Evolutionary conservation across 2,888 invertebrate species (phyloP).

Genomic region (Thecophora atra): DNA sequence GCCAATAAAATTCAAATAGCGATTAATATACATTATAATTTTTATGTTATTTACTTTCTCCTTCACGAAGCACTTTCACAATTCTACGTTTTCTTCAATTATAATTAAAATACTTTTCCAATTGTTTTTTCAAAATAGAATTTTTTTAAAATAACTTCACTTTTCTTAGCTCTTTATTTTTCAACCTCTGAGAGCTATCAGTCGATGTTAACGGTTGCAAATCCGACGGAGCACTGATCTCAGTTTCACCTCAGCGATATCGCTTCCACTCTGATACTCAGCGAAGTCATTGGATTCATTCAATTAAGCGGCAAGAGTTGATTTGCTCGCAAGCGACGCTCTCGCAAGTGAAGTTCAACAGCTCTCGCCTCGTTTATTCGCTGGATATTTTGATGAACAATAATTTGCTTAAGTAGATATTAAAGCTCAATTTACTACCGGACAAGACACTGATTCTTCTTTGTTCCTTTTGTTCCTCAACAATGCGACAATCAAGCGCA

Average conservation of each 20-base stretch:
- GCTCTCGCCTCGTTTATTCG: background rate
- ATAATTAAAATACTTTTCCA: too few species aligned
- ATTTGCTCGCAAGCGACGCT: slow-evolving; percentile 6
- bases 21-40: too few species aligned
- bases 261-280: background rate
- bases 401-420: slow-evolving; percentile 20
- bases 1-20: too few species aligned
- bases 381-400: slow-evolving; percentile 17
- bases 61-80: too few species aligned
- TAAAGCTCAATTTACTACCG: slow-evolving; percentile 19
- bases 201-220: slow-evolving; percentile 27
- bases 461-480: slow-evolving; percentile 1
- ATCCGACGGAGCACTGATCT: slow-evolving; percentile 24
- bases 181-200: too few species aligned
- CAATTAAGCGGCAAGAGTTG: background rate
- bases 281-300: background rate
- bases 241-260: background rate
- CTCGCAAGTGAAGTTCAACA: background rate
- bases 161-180: too few species aligned
- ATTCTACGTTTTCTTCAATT: too few species aligned
- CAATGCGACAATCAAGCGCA: background rate
- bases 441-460: background rate
- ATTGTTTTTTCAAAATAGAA: too few species aligned
- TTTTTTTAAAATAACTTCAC: too few species aligned
- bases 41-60: too few species aligned